Conservation (phyloP, 2,113 vertebrate genomes). For the Campylomormyrus tamandua region DNA sequence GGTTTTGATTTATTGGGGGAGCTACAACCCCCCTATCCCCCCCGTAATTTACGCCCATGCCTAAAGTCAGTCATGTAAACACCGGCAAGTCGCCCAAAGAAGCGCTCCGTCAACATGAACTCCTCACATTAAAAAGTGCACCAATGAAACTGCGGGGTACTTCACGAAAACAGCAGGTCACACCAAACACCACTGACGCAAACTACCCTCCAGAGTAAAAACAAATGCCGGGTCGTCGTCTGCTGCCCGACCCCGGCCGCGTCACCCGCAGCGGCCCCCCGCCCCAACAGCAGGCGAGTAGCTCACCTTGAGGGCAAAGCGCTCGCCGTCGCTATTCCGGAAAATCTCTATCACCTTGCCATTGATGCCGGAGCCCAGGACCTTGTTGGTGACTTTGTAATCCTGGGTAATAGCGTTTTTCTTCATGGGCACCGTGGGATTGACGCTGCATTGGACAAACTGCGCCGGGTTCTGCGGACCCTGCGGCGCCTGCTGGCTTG, state of each 20-base stretch:
- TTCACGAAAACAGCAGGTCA: background rate
- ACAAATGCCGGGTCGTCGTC: background rate
- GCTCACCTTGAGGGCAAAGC: conserved; percentile 83
- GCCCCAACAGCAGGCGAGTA: background rate
- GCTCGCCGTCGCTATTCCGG: conserved; percentile 77
- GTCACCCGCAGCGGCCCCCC: background rate
- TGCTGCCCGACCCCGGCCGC: background rate
- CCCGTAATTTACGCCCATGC: background rate
- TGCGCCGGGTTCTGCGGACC: conserved; percentile 56
- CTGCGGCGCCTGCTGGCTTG: conserved; percentile 52
- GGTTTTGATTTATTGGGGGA: no score
- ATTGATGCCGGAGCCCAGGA: conserved; percentile 89
- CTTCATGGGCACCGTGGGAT: conserved; percentile 73
- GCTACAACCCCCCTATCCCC: no score
- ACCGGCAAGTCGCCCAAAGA: background rate
- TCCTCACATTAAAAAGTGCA: background rate
- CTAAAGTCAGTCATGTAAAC: background rate
- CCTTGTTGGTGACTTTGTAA: conserved; percentile 91
- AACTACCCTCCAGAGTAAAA: background rate
- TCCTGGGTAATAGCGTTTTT: conserved; percentile 90
- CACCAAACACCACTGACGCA: background rate
- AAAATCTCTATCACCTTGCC: conserved; percentile 88
- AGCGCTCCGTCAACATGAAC: background rate
- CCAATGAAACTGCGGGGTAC: background rate
- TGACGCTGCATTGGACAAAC: conserved; percentile 63